A percentile compares a stretch with the other conserved stretches of the same genome.
Conservation (phyloP, 23 tunicate genomes). For the Phallusia fumigata region DNA sequence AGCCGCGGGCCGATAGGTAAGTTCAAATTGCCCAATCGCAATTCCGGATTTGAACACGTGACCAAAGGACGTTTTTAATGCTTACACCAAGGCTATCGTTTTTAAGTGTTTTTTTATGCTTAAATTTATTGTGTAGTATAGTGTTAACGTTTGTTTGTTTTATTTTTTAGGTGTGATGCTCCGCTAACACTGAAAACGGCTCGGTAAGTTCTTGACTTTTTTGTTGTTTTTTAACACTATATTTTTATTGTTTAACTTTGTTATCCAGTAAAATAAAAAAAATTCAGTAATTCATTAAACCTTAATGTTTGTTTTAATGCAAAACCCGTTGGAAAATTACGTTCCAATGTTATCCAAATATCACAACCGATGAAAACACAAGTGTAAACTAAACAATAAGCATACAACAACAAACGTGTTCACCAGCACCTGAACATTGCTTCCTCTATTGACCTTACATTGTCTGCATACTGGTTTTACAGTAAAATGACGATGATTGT, state of each 20-base stretch:
- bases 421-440: too few species aligned
- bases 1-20: slow-evolving; percentile 30
- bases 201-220: slow-evolving; percentile 64
- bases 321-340: slow-evolving; percentile 8
- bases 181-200: slow-evolving; percentile 75
- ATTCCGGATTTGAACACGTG: not conserved
- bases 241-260: too few species aligned
- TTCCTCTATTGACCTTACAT: not conserved
- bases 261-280: too few species aligned
- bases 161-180: slow-evolving; percentile 73
- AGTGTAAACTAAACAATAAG: too few species aligned
- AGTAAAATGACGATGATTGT: not conserved
- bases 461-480: not conserved
- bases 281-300: too few species aligned
- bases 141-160: not conserved
- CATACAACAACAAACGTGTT: too few species aligned
- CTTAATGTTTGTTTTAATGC: not conserved
- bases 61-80: too few species aligned
- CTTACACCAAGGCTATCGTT: not conserved
- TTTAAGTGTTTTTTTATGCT: not conserved
- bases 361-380: too few species aligned
- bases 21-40: not conserved
- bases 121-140: not conserved
- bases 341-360: too few species aligned
- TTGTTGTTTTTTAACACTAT: not conserved